These are phyloP conservation scores for Numenius phaeopus DNA, from an alignment of 2,797 vertebrate genomes.

Conservation along the genomic window DNA sequence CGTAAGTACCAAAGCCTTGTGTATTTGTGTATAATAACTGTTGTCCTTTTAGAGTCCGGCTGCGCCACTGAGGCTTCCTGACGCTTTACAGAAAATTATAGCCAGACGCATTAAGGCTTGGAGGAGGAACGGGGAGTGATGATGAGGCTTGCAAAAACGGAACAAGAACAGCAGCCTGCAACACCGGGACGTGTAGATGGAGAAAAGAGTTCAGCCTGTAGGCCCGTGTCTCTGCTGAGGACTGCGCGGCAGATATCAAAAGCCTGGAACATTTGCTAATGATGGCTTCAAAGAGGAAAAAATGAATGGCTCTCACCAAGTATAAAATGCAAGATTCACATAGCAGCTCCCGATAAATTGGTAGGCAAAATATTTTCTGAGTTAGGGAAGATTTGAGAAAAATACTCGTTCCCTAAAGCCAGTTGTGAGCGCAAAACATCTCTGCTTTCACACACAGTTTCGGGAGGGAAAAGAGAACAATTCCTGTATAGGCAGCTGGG, in stretches of 20 bases:
- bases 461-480: conserved; percentile 3
- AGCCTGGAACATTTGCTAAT: not conserved
- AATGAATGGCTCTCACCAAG: not conserved
- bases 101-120: not conserved
- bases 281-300: not conserved
- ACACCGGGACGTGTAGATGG: not conserved
- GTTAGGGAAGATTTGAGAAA: not conserved
- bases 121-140: not conserved
- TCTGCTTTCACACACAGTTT: conserved; percentile 13
- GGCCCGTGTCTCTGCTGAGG: not conserved
- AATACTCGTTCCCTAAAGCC: conserved; percentile 12
- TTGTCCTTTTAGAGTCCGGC: not conserved
- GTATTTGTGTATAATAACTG: not conserved
- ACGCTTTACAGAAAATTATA: not conserved
- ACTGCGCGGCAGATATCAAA: not conserved
- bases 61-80: not conserved
- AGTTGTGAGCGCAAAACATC: not conserved
- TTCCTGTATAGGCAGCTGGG: conserved; percentile 21
- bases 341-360: not conserved
- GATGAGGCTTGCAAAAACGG: not conserved
- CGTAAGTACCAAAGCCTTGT: not conserved
- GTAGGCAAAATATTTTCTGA: not conserved
- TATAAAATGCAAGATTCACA: not conserved
- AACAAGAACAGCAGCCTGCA: not conserved
- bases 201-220: not conserved